Base-by-base conservation (phyloP, 2,888 invertebrate genomes). In the Rotaria magnacalcarata region DNA sequence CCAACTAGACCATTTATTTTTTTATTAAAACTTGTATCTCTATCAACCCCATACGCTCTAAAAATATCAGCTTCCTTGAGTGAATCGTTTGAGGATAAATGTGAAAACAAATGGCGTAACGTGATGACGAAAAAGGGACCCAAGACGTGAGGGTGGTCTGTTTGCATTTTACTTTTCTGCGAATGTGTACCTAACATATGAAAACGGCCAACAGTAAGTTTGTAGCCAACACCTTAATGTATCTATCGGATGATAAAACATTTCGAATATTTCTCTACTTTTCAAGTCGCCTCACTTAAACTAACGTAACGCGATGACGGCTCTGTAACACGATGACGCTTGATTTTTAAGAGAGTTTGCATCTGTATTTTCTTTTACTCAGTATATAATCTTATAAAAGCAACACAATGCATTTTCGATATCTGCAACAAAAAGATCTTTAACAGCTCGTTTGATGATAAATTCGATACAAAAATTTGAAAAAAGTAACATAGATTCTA, bases 291-390 rank as follows among this genome's bases (percentile, higher is more conserved):
- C 21, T n/a, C 58, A n/a, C 24, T 58, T 58, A n/a, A 7, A 58
- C n/a, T 58, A 58, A 58, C 24, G 58, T 58, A 58, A 58, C 58
- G 58, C 58, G 58, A 58, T 58, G 24, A 58, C 58, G n/a, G n/a
- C n/a, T n/a, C n/a, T n/a, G n/a, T n/a, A n/a, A n/a, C n/a, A n/a
- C n/a, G n/a, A n/a, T n/a, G n/a, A n/a, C n/a, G n/a, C 58, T 58
- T 58, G 58, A 58, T 10, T 58, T 58, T 58, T 58, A 58, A 58
- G n/a, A 58, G 58, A 58, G 19, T 58, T 58, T 58, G n/a, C 24
- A 24, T 24, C 6, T 21, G n/a, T 24, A 16, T 58, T 58, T 58
- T 58, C 58, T 58, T 6, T 24, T 58, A 58, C 47, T 47, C 47
- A 47, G 47, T 47, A 47, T 47, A 47, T 47, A 47, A 47, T 47